Percentiles rank a stretch among this genome's conserved stretches.
phyloP scores from a whole-genome alignment of 2,797 vertebrate species.

The Neosilurus mollespiculum region DNA sequence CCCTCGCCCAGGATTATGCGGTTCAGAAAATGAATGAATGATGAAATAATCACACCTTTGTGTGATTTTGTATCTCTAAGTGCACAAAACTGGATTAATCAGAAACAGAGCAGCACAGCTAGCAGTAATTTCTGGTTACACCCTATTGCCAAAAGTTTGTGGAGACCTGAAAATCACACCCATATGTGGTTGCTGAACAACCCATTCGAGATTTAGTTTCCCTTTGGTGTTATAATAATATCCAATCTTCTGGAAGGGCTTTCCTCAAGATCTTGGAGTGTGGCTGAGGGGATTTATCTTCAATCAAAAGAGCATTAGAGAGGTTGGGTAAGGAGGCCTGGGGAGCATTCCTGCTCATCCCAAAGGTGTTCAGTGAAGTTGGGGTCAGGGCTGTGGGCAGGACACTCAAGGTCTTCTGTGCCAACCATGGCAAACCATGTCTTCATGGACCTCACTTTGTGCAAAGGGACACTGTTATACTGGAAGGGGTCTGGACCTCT shows the following conservation, averaged over 20 bases:
- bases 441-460: background rate
- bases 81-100: background rate
- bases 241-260: too few species aligned
- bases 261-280: background rate
- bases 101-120: background rate
- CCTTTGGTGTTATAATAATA: background rate
- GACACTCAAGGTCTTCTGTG: background rate
- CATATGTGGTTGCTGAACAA: background rate
- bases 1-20: too few species aligned
- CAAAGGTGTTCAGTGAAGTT: background rate
- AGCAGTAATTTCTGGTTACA: background rate
- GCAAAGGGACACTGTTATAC: background rate
- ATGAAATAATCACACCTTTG: too few species aligned
- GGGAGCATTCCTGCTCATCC: background rate
- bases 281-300: background rate
- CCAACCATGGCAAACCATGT: background rate
- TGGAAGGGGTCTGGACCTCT: background rate
- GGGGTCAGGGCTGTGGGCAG: background rate
- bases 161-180: slow-evolving; percentile 3
- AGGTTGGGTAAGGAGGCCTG: background rate
- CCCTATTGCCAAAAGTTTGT: background rate
- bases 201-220: background rate
- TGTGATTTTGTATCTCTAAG: background rate
- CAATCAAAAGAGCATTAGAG: background rate
- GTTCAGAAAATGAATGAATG: too few species aligned